A percentile compares a stretch with the other conserved stretches of the same genome.
Evolutionary conservation across 2,797 vertebrate genomes (phyloP).

Genomic region (Lithobates sylvaticus): DNA sequence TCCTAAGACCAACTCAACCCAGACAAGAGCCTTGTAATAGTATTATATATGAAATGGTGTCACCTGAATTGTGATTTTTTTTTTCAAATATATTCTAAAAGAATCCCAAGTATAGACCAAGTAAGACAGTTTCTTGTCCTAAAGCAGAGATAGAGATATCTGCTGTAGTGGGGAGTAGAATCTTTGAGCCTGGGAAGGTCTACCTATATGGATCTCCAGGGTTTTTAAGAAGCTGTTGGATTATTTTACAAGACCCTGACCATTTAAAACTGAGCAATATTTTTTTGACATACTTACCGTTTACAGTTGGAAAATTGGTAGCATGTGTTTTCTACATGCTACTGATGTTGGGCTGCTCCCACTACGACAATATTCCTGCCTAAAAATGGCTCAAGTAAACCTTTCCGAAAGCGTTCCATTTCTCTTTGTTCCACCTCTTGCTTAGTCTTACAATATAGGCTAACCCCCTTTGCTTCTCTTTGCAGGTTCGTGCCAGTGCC

Average conservation of each 20-base stretch:
- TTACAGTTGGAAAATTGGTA: neutral
- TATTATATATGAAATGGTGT: neutral
- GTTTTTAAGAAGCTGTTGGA: neutral
- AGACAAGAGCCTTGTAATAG: too few relatives aligned
- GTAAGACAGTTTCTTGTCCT: too few relatives aligned
- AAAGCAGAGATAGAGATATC: too few relatives aligned
- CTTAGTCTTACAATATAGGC: neutral
- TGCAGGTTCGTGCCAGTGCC: constrained; percentile 94
- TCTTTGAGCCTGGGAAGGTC: neutral
- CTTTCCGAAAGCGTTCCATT: neutral
- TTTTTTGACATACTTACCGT: neutral
- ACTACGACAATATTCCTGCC: neutral
- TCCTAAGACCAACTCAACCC: neutral
- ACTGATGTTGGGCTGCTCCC: neutral
- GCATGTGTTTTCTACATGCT: neutral
- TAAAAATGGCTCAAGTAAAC: too few relatives aligned
- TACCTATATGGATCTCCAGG: neutral
- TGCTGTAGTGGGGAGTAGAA: too few relatives aligned
- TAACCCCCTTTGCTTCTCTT: constrained; percentile 24
- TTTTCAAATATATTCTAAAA: too few relatives aligned
- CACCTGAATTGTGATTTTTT: neutral
- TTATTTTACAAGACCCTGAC: neutral
- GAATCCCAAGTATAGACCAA: too few relatives aligned
- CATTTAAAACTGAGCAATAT: neutral
- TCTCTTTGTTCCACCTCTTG: neutral